Evolutionary conservation across 2,797 vertebrate genomes (phyloP).

Genomic region (Sandelia bainsii): DNA sequence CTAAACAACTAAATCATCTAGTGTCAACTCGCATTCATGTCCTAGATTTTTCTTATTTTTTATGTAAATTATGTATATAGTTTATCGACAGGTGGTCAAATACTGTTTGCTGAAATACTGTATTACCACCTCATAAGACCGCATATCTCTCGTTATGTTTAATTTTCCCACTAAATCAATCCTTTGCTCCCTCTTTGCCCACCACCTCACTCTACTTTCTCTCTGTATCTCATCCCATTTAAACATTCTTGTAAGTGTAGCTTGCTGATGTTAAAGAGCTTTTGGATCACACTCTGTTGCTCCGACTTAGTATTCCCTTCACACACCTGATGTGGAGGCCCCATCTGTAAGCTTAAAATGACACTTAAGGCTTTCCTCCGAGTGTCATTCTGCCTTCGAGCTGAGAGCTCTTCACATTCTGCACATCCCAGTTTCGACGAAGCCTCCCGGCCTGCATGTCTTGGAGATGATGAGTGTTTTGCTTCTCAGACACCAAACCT

Average conservation of each 20-base stretch:
- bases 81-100: no score
- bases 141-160: not conserved
- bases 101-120: no score
- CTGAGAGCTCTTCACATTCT: conserved; percentile 67
- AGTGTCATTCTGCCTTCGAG: conserved; percentile 66
- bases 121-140: no score
- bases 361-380: conserved; percentile 73
- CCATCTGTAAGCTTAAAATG: conserved; percentile 73
- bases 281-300: conserved; percentile 52
- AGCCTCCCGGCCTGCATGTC: conserved; percentile 56
- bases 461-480: conserved; percentile 65
- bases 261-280: conserved; percentile 51
- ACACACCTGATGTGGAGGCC: conserved; percentile 63
- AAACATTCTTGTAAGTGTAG: conserved; percentile 39
- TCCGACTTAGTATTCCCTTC: conserved; percentile 63
- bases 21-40: not conserved
- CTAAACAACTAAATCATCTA: not conserved
- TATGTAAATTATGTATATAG: not conserved
- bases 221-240: conserved; percentile 16
- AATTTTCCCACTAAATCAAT: conserved; percentile 10
- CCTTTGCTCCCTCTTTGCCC: conserved; percentile 10
- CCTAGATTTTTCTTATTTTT: not conserved
- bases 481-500: conserved; percentile 55
- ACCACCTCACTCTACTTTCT: conserved; percentile 17
- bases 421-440: conserved; percentile 30